These are phyloP conservation scores for Zophobas morio DNA, from an alignment of 1,140 invertebrate genomes.

Conservation along the genomic window DNA sequence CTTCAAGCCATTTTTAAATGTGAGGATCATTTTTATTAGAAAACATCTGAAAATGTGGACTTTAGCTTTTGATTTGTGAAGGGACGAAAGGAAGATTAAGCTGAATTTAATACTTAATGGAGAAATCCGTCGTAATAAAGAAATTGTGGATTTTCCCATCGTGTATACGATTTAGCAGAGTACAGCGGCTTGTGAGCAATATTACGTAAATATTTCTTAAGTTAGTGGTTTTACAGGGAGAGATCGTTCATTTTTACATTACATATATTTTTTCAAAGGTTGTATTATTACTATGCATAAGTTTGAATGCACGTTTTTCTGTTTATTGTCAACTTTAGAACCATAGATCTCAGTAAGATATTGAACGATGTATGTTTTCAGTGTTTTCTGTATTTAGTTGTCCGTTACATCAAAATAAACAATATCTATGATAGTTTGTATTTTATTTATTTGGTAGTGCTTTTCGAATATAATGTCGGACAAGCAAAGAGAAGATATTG, in stretches of 20 bases:
- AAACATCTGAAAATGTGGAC: too few species aligned
- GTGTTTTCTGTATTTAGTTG: slow-evolving; percentile 34
- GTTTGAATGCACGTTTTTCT: slow-evolving; percentile 2
- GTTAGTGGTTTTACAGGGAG: too few species aligned
- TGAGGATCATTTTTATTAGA: too few species aligned
- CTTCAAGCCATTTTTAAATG: not conserved
- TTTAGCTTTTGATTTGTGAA: too few species aligned
- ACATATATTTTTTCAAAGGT: not conserved
- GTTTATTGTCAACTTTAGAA: slow-evolving; percentile 15
- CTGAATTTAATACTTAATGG: too few species aligned
- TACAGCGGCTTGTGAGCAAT: not conserved
- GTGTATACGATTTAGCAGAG: too few species aligned
- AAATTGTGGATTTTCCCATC: too few species aligned
- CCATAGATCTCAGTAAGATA: slow-evolving; percentile 27
- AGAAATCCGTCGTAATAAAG: too few species aligned
- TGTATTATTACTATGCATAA: not conserved
- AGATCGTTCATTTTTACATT: not conserved
- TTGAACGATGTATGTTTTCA: slow-evolving; percentile 38
- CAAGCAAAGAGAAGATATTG: too few species aligned
- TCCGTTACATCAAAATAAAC: slow-evolving; percentile 29
- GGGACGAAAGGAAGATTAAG: too few species aligned
- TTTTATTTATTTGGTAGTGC: too few species aligned
- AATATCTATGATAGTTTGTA: not conserved
- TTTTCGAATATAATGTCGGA: too few species aligned
- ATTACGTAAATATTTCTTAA: not conserved